Evolutionary conservation across 1,140 invertebrate genomes (phyloP).

Genomic region (Plectrocnemia conspersa): DNA sequence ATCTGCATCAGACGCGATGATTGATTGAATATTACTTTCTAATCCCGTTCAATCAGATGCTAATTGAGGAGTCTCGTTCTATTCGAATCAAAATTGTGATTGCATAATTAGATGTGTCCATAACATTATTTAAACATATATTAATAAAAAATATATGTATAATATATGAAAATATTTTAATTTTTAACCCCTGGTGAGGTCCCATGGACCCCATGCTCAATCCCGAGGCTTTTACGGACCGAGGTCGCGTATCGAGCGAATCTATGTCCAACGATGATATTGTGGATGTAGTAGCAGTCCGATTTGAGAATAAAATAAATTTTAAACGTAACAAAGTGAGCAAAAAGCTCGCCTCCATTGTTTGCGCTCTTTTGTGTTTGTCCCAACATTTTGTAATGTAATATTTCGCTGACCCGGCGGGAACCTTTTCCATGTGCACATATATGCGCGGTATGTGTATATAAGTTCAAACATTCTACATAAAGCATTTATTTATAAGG

Average conservation of each 20-base stretch:
- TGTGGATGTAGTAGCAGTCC: conserved; percentile 30
- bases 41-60: too few relatives aligned
- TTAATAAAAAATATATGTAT: too few relatives aligned
- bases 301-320: conserved; percentile 35
- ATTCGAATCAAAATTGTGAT: too few relatives aligned
- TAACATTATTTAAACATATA: too few relatives aligned
- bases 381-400: conserved; percentile 25
- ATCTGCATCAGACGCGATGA: too few relatives aligned
- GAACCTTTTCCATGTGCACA: conserved; percentile 14
- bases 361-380: conserved; percentile 22
- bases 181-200: background rate
- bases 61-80: too few relatives aligned
- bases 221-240: conserved; percentile 1
- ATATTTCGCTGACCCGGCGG: conserved; percentile 23
- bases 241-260: conserved; percentile 28
- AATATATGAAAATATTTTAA: background rate
- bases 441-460: too few relatives aligned
- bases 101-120: too few relatives aligned
- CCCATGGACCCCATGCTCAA: background rate
- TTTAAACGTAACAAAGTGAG: conserved; percentile 22
- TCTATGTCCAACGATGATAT: conserved; percentile 32
- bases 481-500: too few relatives aligned
- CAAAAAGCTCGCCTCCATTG: conserved; percentile 28
- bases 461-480: too few relatives aligned
- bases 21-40: too few relatives aligned